Evolutionary conservation across 2,888 invertebrate species (phyloP), one percentile per base, ranked within the genome.

Genomic region (Octonoba sinensis): DNA sequence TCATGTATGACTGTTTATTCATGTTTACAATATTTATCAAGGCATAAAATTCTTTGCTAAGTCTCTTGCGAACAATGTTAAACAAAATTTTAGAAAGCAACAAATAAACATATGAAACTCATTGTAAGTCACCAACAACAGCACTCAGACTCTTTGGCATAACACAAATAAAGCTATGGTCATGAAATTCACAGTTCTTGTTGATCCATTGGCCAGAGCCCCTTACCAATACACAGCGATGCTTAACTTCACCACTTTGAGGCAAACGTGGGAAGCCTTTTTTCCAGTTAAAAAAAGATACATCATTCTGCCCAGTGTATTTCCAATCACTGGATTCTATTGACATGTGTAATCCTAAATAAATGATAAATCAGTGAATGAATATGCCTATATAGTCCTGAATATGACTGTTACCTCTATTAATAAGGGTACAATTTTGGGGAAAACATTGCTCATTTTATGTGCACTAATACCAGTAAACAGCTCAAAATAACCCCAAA

Each of bases 151-250:
- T 36, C 36, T 36, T 36, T n/a, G 72, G 65, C 56, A 78, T 67
- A n/a, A 60, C 16, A 57, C 81, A 81, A 64, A 81, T 64, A 49
- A 66, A 81, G 46, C 73, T 74, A 69, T 81, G 81, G 18, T 73
- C 73, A 56, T 81, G 81, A 22, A 20, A 47, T 27, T 77, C 83
- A 65, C 83, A 83, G 13, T 70, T 69, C 24, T 77, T 83, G 57
- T 83, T 83, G 11, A 83, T 83, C 83, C 83, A 83, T 15, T 62
- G 62, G 2, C 83, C 83, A 67, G 83, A 76, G 16, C 73, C 78
- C 12, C 83, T 66, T 65, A 73, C 83, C 3, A 83, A 60, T 51
- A 69, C 74, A 66, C 83, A 83, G 3, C 74, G 57, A 44, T 74
- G 69, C 44, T 83, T 83, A 24, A 51, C 56, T 56, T 66, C 73